phyloP scores from a whole-genome alignment of 2,797 vertebrate species.

The Pyrocephalus nanus region DNA sequence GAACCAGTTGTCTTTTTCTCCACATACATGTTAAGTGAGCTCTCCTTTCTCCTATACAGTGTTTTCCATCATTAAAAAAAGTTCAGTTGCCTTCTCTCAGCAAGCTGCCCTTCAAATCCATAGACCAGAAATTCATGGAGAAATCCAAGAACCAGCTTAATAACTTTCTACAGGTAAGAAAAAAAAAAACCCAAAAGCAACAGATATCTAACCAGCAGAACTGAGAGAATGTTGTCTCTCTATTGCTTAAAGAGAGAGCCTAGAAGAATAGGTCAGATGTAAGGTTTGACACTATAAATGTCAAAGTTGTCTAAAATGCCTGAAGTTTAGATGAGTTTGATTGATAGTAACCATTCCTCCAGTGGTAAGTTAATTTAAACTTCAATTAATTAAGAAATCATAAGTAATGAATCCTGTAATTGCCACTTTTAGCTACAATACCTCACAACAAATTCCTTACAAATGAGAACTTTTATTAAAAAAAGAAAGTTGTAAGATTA shows the following conservation, averaged over 20 bases:
- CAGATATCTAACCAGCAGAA: neutral
- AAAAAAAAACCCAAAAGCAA: neutral
- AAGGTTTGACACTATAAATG: neutral
- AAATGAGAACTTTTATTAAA: neutral
- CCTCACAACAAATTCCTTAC: neutral
- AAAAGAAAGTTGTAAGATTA: neutral
- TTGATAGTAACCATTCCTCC: neutral
- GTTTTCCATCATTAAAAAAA: constrained; percentile 96
- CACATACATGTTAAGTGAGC: neutral
- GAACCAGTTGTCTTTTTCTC: neutral
- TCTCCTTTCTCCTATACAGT: constrained; percentile 75
- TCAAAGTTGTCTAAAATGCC: neutral
- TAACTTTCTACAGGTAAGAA: constrained; percentile 92
- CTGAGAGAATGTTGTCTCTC: neutral
- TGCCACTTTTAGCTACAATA: neutral
- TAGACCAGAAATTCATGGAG: constrained; percentile 98
- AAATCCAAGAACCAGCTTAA: constrained; percentile 98
- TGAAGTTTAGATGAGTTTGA: neutral
- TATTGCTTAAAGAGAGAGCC: neutral
- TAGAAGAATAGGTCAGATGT: neutral
- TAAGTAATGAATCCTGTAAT: neutral
- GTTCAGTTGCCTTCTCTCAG: constrained; percentile 96
- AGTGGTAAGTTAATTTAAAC: neutral
- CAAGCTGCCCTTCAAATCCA: constrained; percentile 97
- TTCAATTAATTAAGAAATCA: neutral